Conservation (phyloP, 92 coral and sea anemone species). For the Epizoanthus rinbou region DNA sequence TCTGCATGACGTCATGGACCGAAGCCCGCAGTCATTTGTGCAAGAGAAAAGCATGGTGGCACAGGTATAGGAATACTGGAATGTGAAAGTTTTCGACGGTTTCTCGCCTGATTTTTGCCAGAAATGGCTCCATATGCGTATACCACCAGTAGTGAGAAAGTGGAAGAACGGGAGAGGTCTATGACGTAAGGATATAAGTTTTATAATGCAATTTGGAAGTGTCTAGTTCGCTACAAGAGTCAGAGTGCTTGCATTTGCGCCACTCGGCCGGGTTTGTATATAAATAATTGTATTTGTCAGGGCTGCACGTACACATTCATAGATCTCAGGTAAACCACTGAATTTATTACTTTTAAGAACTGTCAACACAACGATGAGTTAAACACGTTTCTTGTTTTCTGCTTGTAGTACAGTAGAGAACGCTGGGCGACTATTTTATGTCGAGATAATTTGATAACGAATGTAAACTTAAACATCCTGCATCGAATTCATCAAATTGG, state of each 20-base stretch:
- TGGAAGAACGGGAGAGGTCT: slow-evolving; percentile 26
- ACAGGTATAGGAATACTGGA: slow-evolving; percentile 8
- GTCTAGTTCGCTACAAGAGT: background rate
- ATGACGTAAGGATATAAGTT: slow-evolving; percentile 24
- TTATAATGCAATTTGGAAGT: background rate
- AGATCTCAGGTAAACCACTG: background rate
- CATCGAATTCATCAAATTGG: background rate
- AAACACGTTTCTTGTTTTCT: background rate
- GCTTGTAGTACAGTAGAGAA: background rate
- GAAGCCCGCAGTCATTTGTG: slow-evolving; percentile 45
- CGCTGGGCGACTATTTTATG: background rate
- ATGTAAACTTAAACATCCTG: background rate
- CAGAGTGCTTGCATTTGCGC: background rate
- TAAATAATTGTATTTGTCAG: background rate
- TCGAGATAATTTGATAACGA: background rate
- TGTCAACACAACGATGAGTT: background rate
- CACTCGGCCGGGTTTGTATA: background rate
- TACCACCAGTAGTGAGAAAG: slow-evolving; percentile 21
- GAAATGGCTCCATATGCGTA: slow-evolving; percentile 40
- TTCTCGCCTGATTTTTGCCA: slow-evolving; percentile 12
- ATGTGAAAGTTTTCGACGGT: slow-evolving; percentile 25
- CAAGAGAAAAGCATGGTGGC: slow-evolving; percentile 37
- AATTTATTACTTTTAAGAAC: background rate
- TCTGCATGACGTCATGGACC: slow-evolving; percentile 46
- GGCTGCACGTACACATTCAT: background rate